phyloP scores from a whole-genome alignment of 2,888 invertebrate species.

The Colletes collaris region DNA sequence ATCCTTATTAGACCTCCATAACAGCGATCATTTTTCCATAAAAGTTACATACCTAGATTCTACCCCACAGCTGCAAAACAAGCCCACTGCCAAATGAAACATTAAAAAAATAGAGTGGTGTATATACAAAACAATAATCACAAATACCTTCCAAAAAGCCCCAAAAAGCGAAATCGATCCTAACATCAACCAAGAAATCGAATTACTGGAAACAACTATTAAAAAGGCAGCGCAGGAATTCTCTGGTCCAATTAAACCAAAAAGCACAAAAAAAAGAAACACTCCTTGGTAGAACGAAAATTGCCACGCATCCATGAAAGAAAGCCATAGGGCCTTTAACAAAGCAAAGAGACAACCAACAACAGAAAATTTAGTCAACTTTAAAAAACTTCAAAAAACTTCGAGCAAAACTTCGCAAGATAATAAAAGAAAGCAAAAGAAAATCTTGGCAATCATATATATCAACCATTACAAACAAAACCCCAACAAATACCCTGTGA shows the following conservation, averaged over 20 bases:
- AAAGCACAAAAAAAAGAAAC: neutral
- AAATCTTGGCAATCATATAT: neutral
- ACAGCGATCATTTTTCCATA: neutral
- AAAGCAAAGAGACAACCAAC: neutral
- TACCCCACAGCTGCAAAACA: neutral
- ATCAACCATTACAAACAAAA: too few species aligned
- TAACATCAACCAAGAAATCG: neutral
- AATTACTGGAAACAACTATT: neutral
- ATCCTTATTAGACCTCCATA: neutral
- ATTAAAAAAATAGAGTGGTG: neutral
- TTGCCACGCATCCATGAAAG: neutral
- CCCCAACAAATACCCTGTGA: neutral
- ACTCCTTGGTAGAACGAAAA: neutral
- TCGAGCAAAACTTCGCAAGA: neutral
- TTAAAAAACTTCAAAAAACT: conserved; percentile 5
- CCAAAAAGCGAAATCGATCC: neutral
- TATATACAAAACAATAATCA: neutral
- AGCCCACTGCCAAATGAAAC: neutral
- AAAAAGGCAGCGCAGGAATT: neutral
- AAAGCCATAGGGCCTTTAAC: neutral
- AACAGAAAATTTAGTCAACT: neutral
- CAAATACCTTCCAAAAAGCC: neutral
- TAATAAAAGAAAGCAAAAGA: conserved; percentile 2
- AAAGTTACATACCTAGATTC: neutral
- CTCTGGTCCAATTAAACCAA: neutral